A percentile compares a stretch with the other conserved stretches of the same genome.
phyloP scores from a whole-genome alignment of 2,888 invertebrate genomes.

The Merodon equestris region DNA sequence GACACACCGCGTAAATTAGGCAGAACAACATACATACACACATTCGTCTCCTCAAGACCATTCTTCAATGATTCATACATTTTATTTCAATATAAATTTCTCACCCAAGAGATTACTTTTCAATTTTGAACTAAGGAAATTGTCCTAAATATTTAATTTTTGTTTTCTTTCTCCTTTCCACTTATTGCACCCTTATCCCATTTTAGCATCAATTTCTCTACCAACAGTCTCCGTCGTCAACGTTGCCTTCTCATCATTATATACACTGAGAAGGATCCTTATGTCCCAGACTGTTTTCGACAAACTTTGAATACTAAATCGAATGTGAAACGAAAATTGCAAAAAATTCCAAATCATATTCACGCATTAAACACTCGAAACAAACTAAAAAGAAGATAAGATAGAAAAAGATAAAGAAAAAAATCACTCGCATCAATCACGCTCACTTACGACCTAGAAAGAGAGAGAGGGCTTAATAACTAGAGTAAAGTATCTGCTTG shows the following conservation, averaged over 20 bases:
- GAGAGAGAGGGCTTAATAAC: too few relatives aligned
- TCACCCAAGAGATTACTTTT: constrained; percentile 15
- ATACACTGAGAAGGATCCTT: neutral
- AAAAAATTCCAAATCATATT: constrained; percentile 38
- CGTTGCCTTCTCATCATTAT: neutral
- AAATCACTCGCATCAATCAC: constrained; percentile 18
- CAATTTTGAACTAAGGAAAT: constrained; percentile 29
- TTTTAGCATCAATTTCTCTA: constrained; percentile 63
- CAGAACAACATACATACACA: constrained; percentile 7
- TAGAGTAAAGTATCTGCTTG: constrained; percentile 33
- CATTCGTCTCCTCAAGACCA: constrained; percentile 30
- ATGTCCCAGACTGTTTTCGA: neutral
- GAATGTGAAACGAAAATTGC: constrained; percentile 65
- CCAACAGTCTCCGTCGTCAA: neutral
- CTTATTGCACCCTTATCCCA: constrained; percentile 74
- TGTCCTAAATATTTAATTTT: constrained; percentile 49
- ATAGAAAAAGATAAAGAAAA: too few relatives aligned
- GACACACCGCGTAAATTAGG: constrained; percentile 10
- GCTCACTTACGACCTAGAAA: neutral
- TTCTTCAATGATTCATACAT: too few relatives aligned
- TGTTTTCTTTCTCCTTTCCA: constrained; percentile 29
- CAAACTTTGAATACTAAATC: constrained; percentile 54
- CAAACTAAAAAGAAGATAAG: too few relatives aligned
- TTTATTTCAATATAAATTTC: neutral
- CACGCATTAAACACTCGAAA: constrained; percentile 11